Evolutionary conservation across 2,888 invertebrate species (phyloP).

Genomic region (Melipona beecheii): DNA sequence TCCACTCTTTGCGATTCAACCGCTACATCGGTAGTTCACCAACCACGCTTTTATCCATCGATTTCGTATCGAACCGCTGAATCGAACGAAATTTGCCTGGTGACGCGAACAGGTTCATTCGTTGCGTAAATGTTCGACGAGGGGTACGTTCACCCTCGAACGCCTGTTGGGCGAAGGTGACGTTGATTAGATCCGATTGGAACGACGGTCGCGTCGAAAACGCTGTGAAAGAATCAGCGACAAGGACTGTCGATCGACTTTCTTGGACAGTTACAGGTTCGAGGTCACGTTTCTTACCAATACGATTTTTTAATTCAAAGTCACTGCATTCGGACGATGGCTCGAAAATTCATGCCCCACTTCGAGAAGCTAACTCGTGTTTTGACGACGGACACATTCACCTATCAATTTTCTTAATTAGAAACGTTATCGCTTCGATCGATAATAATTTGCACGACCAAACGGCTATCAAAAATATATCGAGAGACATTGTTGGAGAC

Average conservation of each 20-base stretch:
- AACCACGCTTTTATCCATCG: background rate
- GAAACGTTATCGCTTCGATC: too few species aligned
- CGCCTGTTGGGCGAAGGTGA: conserved; percentile 4
- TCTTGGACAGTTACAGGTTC: background rate
- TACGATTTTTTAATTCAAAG: too few species aligned
- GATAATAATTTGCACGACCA: too few species aligned
- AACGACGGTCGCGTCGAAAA: conserved; percentile 15
- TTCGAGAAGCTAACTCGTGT: too few species aligned
- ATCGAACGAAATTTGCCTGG: conserved; percentile 1
- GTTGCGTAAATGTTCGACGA: background rate
- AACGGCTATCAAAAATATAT: too few species aligned
- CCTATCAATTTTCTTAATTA: too few species aligned
- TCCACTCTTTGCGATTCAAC: conserved; percentile 44
- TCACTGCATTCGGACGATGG: too few species aligned
- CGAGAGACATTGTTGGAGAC: too few species aligned
- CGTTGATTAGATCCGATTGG: conserved; percentile 37
- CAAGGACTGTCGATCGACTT: background rate
- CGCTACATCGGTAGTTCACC: too few species aligned
- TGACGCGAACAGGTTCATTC: background rate
- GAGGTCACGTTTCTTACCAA: background rate
- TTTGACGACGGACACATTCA: too few species aligned
- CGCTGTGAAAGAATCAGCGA: background rate
- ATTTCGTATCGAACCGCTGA: conserved; percentile 3
- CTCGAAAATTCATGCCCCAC: too few species aligned
- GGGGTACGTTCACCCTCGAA: conserved; percentile 41